Conservation (phyloP, 2,797 vertebrate species). For the Masticophis lateralis region DNA sequence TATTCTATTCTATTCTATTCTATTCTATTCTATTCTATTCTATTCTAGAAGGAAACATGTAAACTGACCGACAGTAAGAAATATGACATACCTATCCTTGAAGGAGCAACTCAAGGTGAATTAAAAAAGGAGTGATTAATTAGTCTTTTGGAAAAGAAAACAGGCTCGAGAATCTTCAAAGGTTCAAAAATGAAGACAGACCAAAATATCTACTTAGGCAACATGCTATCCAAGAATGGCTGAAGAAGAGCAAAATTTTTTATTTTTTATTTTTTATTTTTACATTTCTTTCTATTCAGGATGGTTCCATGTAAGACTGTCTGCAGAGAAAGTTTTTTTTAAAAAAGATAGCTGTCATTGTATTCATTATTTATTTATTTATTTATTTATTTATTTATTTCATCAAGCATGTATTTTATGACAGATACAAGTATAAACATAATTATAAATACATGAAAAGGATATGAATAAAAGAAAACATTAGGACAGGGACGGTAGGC, state of each 20-base stretch:
- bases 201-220: not conserved
- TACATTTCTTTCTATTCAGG: not conserved
- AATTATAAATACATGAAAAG: too few species aligned
- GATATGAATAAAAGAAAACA: too few species aligned
- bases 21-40: too few species aligned
- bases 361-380: too few species aligned
- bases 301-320: not conserved
- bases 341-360: not conserved
- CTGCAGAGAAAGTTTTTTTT: not conserved
- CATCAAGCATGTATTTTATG: too few species aligned
- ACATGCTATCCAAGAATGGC: not conserved
- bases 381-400: too few species aligned
- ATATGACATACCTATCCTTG: not conserved
- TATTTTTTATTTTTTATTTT: not conserved
- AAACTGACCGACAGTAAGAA: not conserved
- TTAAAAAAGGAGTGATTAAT: not conserved
- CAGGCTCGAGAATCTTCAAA: not conserved
- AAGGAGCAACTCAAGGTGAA: not conserved
- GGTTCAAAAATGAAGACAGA: not conserved
- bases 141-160: not conserved
- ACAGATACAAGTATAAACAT: too few species aligned
- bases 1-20: too few species aligned
- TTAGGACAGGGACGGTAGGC: too few species aligned
- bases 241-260: not conserved
- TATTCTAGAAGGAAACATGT: not conserved